Evolutionary conservation across 2,113 vertebrate genomes (phyloP), one percentile per base, ranked within the genome.

Genomic region (Struthidea cinerea): DNA sequence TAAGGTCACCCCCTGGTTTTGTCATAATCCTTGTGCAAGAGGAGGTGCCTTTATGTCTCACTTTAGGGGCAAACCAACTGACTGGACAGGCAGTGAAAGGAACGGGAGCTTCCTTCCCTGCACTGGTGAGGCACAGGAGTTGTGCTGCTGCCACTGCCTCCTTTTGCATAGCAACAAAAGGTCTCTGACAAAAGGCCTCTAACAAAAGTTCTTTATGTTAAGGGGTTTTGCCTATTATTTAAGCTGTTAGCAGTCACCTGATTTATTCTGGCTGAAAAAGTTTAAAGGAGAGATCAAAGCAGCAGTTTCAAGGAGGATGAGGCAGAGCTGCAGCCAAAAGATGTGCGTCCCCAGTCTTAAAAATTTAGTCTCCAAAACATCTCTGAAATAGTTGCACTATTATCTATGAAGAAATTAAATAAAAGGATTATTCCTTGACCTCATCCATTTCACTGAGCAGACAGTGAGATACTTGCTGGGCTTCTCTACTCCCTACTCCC

Each of bases 51-150:
- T 73, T 44, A 46, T 57, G 28, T 28, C 20, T 56, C 21, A 15
- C 27, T 60, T 64, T 8, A 71, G 49, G 37, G 20, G 11, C 28
- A 89, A 71, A 26, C 15, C 69, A 44, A 2, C 27, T 35, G 35
- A 28, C 35, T 41, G 70, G 65, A 22, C 15, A 56, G 53, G 47
- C 27, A 44, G 27, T 9, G n/a, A 17, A 57, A 59, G 49, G 81
- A 79, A 9, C 0, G 0, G 13, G 53, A 57, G 27, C 17, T 52
- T 5, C 7, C 7, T 42, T 93, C 41, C 60, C 26, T 32, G 22
- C 1, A 4, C n/a, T 70, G 22, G 22, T 10, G 77, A 46, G 56
- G 23, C 1, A 2, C 56, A 42, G 73, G 16, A 33, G 11, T 6
- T 46, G 16, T 11, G 20, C n/a, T 33, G 1, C 47, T 64, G n/a